Evolutionary conservation across 2,888 invertebrate genomes (phyloP), one percentile per base, ranked within the genome.

Genomic region (Parnassius mnemosyne): DNA sequence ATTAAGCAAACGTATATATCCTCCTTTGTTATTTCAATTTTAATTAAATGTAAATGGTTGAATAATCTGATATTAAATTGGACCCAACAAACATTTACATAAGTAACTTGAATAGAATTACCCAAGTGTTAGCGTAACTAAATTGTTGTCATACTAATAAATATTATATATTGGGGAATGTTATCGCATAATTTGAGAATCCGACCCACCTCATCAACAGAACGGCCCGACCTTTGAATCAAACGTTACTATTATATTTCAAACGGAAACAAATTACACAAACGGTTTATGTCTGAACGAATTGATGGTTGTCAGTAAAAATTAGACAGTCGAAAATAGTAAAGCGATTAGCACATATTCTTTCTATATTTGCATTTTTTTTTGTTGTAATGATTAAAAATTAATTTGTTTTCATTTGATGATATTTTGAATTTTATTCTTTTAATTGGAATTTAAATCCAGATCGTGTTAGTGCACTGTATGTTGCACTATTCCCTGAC

Each of bases 211-310:
- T 62, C 61, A 57, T 62, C 53, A 47, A 57, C 53, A 34, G 50
- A 50, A 34, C 52, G 46, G 43, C 43, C 13, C 54, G 16, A 60
- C 44, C 47, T 53, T 34, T 42, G 52, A 50, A 41, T 53, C 53
- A 10, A 52, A 44, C 55, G 67, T 71, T 77, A 77, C 75, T 75
- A 75, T 71, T 68, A 69, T 70, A 34, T 34, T 34, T 62, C 55
- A 67, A 67, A 70, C 74, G 74, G 79, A 47, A 49, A 54, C 50
- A 75, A 76, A 79, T 77, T 75, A 73, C 75, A 71, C 67, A 70
- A 73, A 73, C 68, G 71, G 68, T 68, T 73, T 69, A 70, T 68
- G 73, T 69, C 67, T 68, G 60, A 59, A 62, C 50, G 67, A 66
- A 71, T 71, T 71, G 71, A 70, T 73, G 75, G 69, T 68, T 65